Evolutionary conservation across 2,113 vertebrate genomes (phyloP).

Genomic region (Chrysochloris asiatica): DNA sequence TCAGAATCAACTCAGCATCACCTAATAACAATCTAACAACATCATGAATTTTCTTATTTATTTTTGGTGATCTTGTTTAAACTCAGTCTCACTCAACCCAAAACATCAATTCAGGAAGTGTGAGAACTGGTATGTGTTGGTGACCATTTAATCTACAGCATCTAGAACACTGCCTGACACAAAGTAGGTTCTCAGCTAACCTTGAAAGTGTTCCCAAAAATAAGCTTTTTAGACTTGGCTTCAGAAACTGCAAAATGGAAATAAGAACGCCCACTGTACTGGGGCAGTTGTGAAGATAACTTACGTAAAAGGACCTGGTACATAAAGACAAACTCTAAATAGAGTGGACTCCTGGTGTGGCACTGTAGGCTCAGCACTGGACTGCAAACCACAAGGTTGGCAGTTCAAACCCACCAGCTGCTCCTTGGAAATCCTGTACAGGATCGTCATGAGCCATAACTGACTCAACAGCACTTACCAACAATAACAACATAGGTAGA

Average conservation of each 20-base stretch:
- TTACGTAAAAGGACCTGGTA: background rate
- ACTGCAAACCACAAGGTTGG: too few species aligned
- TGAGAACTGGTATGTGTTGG: background rate
- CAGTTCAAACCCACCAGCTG: too few species aligned
- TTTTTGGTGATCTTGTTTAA: slow-evolving; percentile 40
- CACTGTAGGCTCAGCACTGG: too few species aligned
- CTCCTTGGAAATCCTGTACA: too few species aligned
- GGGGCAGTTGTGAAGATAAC: background rate
- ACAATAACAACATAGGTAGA: too few species aligned
- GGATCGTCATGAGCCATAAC: too few species aligned
- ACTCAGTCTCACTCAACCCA: background rate
- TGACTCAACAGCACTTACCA: too few species aligned
- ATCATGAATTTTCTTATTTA: too few species aligned
- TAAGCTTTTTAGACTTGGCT: background rate
- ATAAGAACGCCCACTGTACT: background rate
- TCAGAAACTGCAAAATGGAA: slow-evolving; percentile 35
- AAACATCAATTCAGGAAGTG: background rate
- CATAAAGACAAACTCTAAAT: background rate
- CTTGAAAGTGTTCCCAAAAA: background rate
- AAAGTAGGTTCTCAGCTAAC: background rate
- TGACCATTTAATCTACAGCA: background rate
- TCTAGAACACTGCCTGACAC: background rate
- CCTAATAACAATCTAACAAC: too few species aligned
- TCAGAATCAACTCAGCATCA: too few species aligned
- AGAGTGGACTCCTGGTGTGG: too few species aligned